phyloP scores from a whole-genome alignment of 1,140 invertebrate species.

The Vanessa tameamea region DNA sequence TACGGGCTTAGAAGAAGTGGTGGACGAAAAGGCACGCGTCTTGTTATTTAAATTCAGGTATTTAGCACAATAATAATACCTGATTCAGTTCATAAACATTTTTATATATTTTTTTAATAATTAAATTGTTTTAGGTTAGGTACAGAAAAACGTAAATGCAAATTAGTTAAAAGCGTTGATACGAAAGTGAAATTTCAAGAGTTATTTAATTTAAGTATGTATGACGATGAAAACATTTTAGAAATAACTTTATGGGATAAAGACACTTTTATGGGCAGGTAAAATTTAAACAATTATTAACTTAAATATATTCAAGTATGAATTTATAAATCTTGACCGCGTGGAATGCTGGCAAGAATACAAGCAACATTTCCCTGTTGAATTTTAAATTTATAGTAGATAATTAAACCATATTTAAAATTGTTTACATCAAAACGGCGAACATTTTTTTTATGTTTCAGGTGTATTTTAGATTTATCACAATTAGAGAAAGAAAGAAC shows the following conservation, averaged over 20 bases:
- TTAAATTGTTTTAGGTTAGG: conserved; percentile 56
- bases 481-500: conserved; percentile 64
- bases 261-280: conserved; percentile 64
- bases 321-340: no score
- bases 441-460: conserved; percentile 42
- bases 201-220: conserved; percentile 61
- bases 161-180: conserved; percentile 51
- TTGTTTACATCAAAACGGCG: neutral
- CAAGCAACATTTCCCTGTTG: no score
- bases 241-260: conserved; percentile 62
- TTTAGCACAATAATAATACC: neutral
- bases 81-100: neutral
- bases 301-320: no score
- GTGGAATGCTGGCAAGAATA: no score
- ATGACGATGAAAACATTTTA: conserved; percentile 61
- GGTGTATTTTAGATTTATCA: conserved; percentile 51
- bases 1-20: conserved; percentile 50
- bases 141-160: conserved; percentile 66
- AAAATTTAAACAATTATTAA: conserved; percentile 21
- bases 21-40: conserved; percentile 55
- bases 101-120: neutral
- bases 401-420: no score
- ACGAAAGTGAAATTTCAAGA: conserved; percentile 64
- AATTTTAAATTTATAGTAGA: no score
- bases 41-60: conserved; percentile 64